Base-by-base conservation (phyloP, 2,797 vertebrate species). In the Schizothorax lantsangensis region DNA sequence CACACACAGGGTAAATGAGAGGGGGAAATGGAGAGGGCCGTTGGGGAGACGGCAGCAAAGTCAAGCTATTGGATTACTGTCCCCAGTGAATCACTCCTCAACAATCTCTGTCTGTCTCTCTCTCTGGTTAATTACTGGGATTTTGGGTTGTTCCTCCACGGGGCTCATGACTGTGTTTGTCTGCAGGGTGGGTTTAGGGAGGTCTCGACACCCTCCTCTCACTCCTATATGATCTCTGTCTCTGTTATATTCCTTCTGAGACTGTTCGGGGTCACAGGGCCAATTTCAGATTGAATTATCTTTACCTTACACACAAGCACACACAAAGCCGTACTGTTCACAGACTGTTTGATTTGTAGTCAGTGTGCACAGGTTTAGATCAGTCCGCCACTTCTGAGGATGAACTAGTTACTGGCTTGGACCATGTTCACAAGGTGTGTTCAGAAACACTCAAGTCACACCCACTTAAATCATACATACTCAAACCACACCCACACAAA, bases 41-140 rank as follows among this genome's bases (percentile, higher is more conserved):
- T 84, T 87, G 69, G 85, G 85, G 88, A 84, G 72, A 83, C 82
- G 47, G 40, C 57, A 84, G 79, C 57, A n/a, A 81, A 64, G 88
- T 81, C 64, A 75, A 68, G 84, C 88, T 89, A 85, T 79, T 78
- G 84, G 54, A 62, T 82, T 62, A 66, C 57, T 71, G 54, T 36
- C 79, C 82, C 79, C 80, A 79, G 75, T 91, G 90, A 82, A 90
- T 84, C 68, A 90, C 90, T 90, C 91, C 84, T 91, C 91, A 85
- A 90, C 89, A 85, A 83, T 88, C 87, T 87, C 90, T 91, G 91
- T 80, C 85, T 91, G 89, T 89, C 72, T 92, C 91, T 87, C 90
- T 91, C 91, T 89, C 88, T 92, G 92, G 92, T 95, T 96, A 95
- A 95, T 96, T 95, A 96, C 93, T 90, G 90, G 86, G 92, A 93